Percentiles rank a stretch among this genome's conserved stretches.
These are phyloP conservation scores for Drosophila sp. DNA, from an alignment of 1,140 invertebrate species.

Conservation along the genomic window DNA sequence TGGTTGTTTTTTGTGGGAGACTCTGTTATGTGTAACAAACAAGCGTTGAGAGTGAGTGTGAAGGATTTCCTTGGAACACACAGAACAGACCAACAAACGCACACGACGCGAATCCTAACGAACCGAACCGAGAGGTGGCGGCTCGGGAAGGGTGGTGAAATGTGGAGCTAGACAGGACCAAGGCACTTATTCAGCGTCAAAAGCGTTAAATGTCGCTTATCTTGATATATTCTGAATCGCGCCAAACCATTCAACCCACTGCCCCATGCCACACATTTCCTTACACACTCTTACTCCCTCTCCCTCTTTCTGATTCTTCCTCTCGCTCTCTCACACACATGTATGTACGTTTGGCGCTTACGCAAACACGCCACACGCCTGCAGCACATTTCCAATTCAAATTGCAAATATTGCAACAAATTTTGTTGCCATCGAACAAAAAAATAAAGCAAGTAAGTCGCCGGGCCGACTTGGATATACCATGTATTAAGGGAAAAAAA, in stretches of 20 bases:
- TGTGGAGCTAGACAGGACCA: neutral
- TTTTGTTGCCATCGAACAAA: slow-evolving; percentile 25
- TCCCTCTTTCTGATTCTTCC: neutral
- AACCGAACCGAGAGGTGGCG: neutral
- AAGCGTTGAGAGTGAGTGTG: neutral
- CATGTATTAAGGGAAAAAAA: too few relatives aligned
- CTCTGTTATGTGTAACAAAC: slow-evolving; percentile 8
- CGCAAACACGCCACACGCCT: slow-evolving; percentile 59
- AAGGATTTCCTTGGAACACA: slow-evolving; percentile 10
- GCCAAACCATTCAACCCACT: slow-evolving; percentile 5
- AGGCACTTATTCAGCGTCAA: slow-evolving; percentile 41
- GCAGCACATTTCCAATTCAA: slow-evolving; percentile 67
- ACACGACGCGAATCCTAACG: neutral
- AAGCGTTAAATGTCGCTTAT: slow-evolving; percentile 67
- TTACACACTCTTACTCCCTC: slow-evolving; percentile 22
- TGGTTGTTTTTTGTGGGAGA: slow-evolving; percentile 1
- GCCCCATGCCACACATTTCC: neutral
- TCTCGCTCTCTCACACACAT: slow-evolving; percentile 7
- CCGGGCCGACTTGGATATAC: too few relatives aligned
- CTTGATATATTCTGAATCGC: slow-evolving; percentile 46
- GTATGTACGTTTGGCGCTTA: slow-evolving; percentile 36
- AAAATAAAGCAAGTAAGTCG: neutral
- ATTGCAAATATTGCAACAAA: slow-evolving; percentile 67
- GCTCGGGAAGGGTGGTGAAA: neutral
- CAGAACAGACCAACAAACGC: slow-evolving; percentile 3